Conservation (phyloP, 2,797 vertebrate species). For the Spheniscus humboldti region DNA sequence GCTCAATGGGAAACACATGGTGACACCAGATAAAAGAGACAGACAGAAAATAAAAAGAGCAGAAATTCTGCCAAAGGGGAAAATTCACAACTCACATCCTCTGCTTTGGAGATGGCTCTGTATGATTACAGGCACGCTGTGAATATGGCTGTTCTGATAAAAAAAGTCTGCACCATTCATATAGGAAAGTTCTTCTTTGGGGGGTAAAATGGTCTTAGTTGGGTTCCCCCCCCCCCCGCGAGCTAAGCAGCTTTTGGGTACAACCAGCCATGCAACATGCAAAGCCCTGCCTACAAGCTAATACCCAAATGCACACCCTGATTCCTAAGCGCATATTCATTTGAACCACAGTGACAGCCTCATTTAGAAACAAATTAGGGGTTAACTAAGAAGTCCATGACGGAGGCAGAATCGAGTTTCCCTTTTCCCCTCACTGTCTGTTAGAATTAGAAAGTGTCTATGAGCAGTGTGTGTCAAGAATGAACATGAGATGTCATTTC, state of each 20-base stretch:
- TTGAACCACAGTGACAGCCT: slow-evolving; percentile 75
- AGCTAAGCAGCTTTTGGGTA: not conserved
- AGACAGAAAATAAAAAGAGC: slow-evolving; percentile 38
- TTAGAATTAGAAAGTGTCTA: slow-evolving; percentile 75
- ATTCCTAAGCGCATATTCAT: slow-evolving; percentile 46
- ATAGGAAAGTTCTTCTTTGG: not conserved
- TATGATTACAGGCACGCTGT: not conserved
- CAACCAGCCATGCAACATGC: not conserved
- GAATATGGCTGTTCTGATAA: not conserved
- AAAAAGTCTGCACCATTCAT: not conserved
- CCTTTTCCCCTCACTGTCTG: slow-evolving; percentile 76
- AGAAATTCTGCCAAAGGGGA: slow-evolving; percentile 52
- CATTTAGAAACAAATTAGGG: slow-evolving; percentile 80
- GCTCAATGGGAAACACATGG: slow-evolving; percentile 55
- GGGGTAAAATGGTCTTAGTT: not conserved
- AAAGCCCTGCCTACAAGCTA: not conserved
- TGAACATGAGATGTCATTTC: slow-evolving; percentile 72
- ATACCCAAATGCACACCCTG: not conserved
- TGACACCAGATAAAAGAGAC: slow-evolving; percentile 60
- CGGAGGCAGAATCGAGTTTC: slow-evolving; percentile 71
- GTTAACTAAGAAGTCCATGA: slow-evolving; percentile 80
- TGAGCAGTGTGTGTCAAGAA: slow-evolving; percentile 74
- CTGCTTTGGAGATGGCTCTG: slow-evolving; percentile 27
- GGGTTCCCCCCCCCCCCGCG: not conserved
- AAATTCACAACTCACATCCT: slow-evolving; percentile 17